Conservation (phyloP, 2,113 vertebrate genomes). For the Stegostoma tigrinum region DNA sequence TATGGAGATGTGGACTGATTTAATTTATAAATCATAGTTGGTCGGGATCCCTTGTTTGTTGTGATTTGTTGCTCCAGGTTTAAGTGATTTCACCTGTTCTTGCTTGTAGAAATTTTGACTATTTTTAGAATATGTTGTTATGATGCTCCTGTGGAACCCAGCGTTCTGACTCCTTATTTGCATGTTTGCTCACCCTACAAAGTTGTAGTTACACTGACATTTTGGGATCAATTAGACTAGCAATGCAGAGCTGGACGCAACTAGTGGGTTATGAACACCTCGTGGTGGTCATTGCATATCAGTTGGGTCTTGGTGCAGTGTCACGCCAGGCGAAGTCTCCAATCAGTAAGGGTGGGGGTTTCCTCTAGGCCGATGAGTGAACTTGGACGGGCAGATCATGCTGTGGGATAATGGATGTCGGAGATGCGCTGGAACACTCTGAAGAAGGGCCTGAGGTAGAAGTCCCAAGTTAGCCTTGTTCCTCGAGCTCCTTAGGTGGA, state of each 20-base stretch:
- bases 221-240: not conserved
- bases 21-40: not conserved
- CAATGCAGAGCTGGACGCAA: not conserved
- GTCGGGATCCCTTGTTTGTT: not conserved
- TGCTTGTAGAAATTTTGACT: too few relatives aligned
- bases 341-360: not conserved
- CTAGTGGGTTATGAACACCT: not conserved
- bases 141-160: too few relatives aligned
- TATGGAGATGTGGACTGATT: not conserved
- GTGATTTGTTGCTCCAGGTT: not conserved
- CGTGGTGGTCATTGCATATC: not conserved
- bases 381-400: not conserved
- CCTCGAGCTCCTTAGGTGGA: not conserved
- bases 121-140: too few relatives aligned
- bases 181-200: not conserved
- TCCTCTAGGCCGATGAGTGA: not conserved
- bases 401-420: not conserved
- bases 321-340: not conserved
- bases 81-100: not conserved
- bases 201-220: not conserved
- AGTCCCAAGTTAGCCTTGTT: not conserved
- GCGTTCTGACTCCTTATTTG: not conserved
- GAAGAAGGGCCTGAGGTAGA: not conserved
- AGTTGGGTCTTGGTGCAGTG: not conserved
- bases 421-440: not conserved